These are phyloP conservation scores for Chroicocephalus ridibundus DNA, from an alignment of 2,113 vertebrate species.

Conservation along the genomic window DNA sequence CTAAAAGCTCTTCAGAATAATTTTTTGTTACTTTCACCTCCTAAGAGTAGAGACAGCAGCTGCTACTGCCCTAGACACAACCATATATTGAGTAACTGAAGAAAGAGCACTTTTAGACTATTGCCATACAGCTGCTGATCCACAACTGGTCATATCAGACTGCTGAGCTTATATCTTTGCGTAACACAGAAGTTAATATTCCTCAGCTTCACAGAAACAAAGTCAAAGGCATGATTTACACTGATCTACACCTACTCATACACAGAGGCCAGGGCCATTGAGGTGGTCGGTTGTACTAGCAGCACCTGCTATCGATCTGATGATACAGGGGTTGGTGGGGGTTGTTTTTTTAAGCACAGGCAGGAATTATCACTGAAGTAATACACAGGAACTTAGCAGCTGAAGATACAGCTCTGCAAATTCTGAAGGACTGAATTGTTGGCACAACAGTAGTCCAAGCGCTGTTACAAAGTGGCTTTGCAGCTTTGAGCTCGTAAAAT, in stretches of 20 bases:
- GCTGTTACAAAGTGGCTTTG: not conserved
- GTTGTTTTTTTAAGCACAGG: not conserved
- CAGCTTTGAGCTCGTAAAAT: not conserved
- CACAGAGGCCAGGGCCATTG: not conserved
- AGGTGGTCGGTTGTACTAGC: not conserved
- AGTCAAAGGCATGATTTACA: not conserved
- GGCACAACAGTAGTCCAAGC: not conserved
- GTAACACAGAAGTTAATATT: not conserved
- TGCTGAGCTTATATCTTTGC: not conserved
- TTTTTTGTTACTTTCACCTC: not conserved
- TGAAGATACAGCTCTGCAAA: not conserved
- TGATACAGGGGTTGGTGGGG: not conserved
- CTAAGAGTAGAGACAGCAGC: not conserved
- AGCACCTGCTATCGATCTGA: not conserved
- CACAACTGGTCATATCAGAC: not conserved
- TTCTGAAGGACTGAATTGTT: not conserved
- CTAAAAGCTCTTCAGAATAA: not conserved
- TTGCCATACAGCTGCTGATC: not conserved
- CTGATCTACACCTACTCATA: not conserved
- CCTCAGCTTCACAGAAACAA: not conserved
- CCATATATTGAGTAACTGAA: not conserved
- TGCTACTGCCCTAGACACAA: not conserved
- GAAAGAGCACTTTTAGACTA: not conserved
- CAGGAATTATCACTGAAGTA: not conserved
- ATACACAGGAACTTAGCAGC: not conserved